Evolutionary conservation across 1,140 invertebrate genomes (phyloP).

Genomic region (Leguminivora glycinivorella): DNA sequence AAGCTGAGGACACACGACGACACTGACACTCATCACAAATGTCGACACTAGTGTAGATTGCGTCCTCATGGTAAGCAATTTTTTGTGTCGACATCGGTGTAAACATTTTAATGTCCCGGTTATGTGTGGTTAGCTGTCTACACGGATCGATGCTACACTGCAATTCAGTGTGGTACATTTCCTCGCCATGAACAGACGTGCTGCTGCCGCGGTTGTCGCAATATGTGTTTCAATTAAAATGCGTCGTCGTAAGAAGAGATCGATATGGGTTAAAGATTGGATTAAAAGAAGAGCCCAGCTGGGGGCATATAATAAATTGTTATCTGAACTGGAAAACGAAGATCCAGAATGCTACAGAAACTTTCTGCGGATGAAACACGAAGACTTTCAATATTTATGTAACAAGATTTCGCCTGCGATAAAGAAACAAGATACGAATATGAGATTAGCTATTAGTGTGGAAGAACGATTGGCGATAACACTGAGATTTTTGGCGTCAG

Average conservation of each 20-base stretch:
- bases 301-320: no score
- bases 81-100: background rate
- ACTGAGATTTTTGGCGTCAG: constrained; percentile 26
- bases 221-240: no score
- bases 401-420: constrained; percentile 17
- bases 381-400: no score
- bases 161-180: background rate
- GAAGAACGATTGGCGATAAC: constrained; percentile 19
- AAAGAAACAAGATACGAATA: constrained; percentile 26
- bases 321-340: no score
- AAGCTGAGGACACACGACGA: constrained; percentile 10
- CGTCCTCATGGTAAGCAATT: constrained; percentile 11
- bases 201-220: constrained; percentile 9
- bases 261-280: no score
- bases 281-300: no score
- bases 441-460: constrained; percentile 21
- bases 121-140: constrained; percentile 12
- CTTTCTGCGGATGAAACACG: no score
- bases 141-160: background rate
- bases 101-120: background rate
- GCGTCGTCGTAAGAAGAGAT: no score
- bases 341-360: no score
- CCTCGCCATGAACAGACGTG: constrained; percentile 10
- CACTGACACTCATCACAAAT: constrained; percentile 8
- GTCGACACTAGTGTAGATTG: constrained; percentile 1